phyloP scores from a whole-genome alignment of 2,888 invertebrate genomes.

The Ectobius pallidus region DNA sequence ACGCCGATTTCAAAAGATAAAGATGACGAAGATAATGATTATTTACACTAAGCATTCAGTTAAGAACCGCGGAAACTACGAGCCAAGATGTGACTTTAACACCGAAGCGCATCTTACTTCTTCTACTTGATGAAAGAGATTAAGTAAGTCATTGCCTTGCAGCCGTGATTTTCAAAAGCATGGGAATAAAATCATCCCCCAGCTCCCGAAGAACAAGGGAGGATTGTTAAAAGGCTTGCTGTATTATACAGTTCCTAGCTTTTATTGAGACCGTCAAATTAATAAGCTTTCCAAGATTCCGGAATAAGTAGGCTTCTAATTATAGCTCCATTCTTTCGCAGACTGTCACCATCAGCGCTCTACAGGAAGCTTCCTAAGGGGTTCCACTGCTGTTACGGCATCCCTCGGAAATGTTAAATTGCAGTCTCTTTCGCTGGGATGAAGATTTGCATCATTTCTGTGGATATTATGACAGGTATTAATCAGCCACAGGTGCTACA shows the following conservation, averaged over 20 bases:
- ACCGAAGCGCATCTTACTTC: too few species aligned
- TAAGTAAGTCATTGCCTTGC: background rate
- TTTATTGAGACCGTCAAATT: slow-evolving; percentile 14
- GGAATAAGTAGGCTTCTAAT: slow-evolving; percentile 19
- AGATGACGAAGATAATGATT: background rate
- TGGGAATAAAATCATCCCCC: background rate
- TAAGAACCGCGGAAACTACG: background rate
- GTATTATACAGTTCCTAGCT: slow-evolving; percentile 14
- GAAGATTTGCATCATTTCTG: too few species aligned
- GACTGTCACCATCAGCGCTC: background rate
- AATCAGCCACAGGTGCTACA: too few species aligned
- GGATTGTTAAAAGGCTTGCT: slow-evolving; percentile 12
- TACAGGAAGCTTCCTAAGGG: too few species aligned
- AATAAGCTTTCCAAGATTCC: slow-evolving; percentile 19
- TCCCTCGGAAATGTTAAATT: too few species aligned
- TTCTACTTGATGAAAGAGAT: background rate
- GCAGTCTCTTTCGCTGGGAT: too few species aligned
- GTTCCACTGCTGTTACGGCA: too few species aligned
- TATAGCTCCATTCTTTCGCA: slow-evolving; percentile 16
- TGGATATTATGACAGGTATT: too few species aligned
- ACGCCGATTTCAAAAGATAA: background rate
- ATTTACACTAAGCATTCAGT: background rate
- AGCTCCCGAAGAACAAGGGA: background rate
- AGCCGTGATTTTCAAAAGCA: background rate
- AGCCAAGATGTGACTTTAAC: background rate